These are phyloP conservation scores for Keiferia lycopersicella DNA, from an alignment of 2,888 invertebrate genomes.

Conservation along the genomic window DNA sequence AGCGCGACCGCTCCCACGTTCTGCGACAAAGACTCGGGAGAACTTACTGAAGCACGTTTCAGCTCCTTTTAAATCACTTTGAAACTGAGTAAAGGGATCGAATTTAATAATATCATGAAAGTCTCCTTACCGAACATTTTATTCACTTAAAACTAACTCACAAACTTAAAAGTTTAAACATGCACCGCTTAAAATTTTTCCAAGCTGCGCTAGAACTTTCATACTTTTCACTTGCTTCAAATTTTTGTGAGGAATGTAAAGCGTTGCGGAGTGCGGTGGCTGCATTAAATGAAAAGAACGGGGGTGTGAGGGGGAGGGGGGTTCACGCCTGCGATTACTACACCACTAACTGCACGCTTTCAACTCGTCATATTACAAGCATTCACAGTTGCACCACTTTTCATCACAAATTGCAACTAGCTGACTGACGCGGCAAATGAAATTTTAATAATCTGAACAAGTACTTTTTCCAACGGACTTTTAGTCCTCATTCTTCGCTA, in stretches of 20 bases:
- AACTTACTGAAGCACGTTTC: slow-evolving; percentile 16
- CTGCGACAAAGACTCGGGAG: slow-evolving; percentile 5
- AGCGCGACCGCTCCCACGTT: neutral
- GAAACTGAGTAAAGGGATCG: neutral
- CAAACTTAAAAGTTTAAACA: slow-evolving; percentile 12
- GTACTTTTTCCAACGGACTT: too few relatives aligned
- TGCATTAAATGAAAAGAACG: slow-evolving; percentile 11
- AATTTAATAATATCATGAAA: neutral
- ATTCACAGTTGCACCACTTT: neutral
- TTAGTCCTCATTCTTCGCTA: neutral
- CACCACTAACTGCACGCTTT: slow-evolving; percentile 9
- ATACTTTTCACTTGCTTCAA: neutral
- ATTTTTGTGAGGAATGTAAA: slow-evolving; percentile 13
- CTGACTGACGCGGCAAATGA: too few relatives aligned
- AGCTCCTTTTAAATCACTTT: neutral
- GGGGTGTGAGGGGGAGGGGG: neutral
- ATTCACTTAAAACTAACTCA: slow-evolving; percentile 5
- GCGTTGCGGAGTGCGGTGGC: slow-evolving; percentile 7
- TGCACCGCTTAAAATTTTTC: neutral
- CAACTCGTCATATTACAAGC: slow-evolving; percentile 7
- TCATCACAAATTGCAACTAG: slow-evolving; percentile 2
- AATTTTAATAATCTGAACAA: too few relatives aligned
- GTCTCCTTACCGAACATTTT: neutral
- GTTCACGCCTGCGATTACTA: slow-evolving; percentile 9
- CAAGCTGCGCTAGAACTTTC: neutral